phyloP scores from a whole-genome alignment of 2,113 vertebrate species.

The Thymallus thymallus region DNA sequence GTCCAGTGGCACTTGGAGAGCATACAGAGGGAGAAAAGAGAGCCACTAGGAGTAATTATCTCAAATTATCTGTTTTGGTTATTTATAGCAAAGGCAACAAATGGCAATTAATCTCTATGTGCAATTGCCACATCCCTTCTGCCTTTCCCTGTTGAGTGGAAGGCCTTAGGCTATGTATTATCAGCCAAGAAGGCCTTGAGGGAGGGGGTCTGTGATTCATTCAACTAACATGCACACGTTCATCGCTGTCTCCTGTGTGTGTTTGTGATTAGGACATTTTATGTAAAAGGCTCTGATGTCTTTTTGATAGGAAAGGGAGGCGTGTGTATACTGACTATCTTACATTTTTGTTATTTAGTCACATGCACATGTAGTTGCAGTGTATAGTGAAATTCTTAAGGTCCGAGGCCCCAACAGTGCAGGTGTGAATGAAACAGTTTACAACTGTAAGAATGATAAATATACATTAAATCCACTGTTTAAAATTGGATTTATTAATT shows the following conservation, averaged over 20 bases:
- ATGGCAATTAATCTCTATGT: slow-evolving; percentile 41
- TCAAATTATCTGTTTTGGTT: slow-evolving; percentile 37
- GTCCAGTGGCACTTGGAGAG: slow-evolving; percentile 29
- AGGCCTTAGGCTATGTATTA: slow-evolving; percentile 2
- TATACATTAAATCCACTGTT: not conserved
- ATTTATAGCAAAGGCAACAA: slow-evolving; percentile 43
- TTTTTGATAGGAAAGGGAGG: no score
- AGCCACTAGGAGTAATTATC: slow-evolving; percentile 36
- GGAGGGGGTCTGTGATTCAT: slow-evolving; percentile 1
- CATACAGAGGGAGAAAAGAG: not conserved
- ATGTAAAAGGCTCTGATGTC: not conserved
- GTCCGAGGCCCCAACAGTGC: no score
- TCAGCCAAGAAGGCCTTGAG: not conserved
- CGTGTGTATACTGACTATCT: not conserved
- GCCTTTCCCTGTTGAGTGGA: slow-evolving; percentile 3
- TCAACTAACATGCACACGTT: not conserved
- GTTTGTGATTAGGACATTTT: not conserved
- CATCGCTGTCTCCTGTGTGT: not conserved
- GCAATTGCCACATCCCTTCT: slow-evolving; percentile 1
- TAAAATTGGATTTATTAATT: not conserved
- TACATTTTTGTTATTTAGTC: not conserved
- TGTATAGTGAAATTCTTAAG: no score
- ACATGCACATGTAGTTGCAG: no score
- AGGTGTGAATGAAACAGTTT: not conserved
- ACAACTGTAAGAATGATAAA: not conserved